A percentile compares a stretch with the other conserved stretches of the same genome.
Evolutionary conservation across 2,888 invertebrate genomes (phyloP).

Genomic region (Melikaiella ostensackeni): DNA sequence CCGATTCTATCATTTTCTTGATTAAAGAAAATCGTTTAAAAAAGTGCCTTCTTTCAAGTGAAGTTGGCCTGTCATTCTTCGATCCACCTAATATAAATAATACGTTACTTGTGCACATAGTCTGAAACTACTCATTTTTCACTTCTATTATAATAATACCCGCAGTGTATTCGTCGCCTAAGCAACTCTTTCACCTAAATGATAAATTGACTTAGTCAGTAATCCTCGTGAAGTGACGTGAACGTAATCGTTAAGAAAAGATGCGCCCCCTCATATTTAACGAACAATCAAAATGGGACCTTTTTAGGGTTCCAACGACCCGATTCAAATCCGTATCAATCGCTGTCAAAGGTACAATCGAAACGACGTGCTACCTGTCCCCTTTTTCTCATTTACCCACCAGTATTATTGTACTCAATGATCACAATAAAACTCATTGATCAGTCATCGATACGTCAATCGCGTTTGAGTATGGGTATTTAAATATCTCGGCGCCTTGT

Average conservation of each 20-base stretch:
- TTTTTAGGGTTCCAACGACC: conserved; percentile 43
- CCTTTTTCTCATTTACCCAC: conserved; percentile 40
- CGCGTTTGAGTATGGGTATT: neutral
- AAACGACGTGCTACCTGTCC: conserved; percentile 66
- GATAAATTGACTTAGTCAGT: conserved; percentile 56
- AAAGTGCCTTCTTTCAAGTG: too few relatives aligned
- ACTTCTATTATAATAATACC: conserved; percentile 43
- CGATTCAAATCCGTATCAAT: conserved; percentile 69
- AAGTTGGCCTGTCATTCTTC: too few relatives aligned
- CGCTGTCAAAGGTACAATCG: conserved; percentile 70
- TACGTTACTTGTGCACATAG: too few relatives aligned
- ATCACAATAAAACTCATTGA: conserved; percentile 58
- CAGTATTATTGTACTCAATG: conserved; percentile 47
- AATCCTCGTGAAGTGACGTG: conserved; percentile 43
- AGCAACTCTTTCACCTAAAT: conserved; percentile 52
- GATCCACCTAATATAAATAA: neutral
- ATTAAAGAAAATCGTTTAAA: too few relatives aligned
- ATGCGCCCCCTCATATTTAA: conserved; percentile 8
- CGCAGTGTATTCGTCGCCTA: conserved; percentile 47
- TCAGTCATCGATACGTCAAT: conserved; percentile 55
- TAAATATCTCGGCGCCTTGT: conserved; percentile 42
- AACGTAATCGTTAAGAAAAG: conserved; percentile 55
- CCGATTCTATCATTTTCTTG: too few relatives aligned
- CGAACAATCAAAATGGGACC: conserved; percentile 46
- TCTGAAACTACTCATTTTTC: neutral